These are phyloP conservation scores for Bubalus kerabau DNA, from an alignment of 2,113 vertebrate genomes.

Conservation along the genomic window DNA sequence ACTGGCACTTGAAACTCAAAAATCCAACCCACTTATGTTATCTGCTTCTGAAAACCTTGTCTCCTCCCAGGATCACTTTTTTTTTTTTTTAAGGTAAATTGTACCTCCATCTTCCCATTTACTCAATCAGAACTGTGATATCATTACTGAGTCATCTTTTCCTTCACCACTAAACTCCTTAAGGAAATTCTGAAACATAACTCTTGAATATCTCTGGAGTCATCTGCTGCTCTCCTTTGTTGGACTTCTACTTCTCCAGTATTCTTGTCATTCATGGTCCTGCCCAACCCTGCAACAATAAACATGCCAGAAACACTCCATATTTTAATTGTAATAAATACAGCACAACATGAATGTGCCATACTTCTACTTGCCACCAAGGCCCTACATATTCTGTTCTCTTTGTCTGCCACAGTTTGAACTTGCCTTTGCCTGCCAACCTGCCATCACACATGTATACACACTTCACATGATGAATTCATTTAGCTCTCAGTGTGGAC, in stretches of 20 bases:
- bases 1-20: background rate
- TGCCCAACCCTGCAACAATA: background rate
- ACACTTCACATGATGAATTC: background rate
- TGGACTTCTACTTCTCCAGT: background rate
- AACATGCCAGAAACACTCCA: background rate
- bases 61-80: background rate
- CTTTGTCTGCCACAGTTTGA: background rate
- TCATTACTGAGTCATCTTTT: background rate
- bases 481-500: background rate
- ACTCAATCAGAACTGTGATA: background rate
- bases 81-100: background rate
- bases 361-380: background rate
- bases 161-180: background rate
- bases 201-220: background rate
- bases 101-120: background rate
- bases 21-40: background rate
- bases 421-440: background rate
- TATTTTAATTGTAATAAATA: background rate
- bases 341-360: background rate
- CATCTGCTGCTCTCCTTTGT: background rate
- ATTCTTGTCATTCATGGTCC: background rate
- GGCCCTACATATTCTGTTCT: rapidly evolving
- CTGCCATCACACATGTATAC: background rate
- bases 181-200: background rate
- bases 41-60: background rate